Evolutionary conservation across 2,113 vertebrate genomes (phyloP).

Genomic region (Nesospiza acunhae): DNA sequence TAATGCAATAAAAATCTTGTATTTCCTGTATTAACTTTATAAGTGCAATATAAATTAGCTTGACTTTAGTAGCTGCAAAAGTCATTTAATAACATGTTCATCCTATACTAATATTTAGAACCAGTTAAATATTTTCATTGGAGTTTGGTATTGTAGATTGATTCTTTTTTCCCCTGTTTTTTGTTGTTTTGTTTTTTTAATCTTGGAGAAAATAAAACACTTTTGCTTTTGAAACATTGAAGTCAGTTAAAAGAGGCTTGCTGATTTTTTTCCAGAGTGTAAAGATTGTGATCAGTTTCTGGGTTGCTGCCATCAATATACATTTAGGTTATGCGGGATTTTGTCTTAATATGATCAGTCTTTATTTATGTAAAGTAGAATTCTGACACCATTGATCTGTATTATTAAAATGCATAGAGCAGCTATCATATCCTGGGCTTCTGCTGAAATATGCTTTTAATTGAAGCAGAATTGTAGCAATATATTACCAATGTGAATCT

Average conservation of each 20-base stretch:
- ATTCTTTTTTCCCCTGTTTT: background rate
- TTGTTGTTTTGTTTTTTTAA: background rate
- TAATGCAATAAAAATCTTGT: background rate
- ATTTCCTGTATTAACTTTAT: slow-evolving; percentile 12
- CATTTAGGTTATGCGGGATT: slow-evolving; percentile 51
- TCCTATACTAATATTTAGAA: background rate
- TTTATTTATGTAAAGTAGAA: slow-evolving; percentile 77
- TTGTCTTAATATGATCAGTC: slow-evolving; percentile 76
- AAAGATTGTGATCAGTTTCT: slow-evolving; percentile 29
- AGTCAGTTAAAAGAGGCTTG: background rate
- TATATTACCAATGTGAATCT: slow-evolving; percentile 70
- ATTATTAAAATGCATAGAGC: slow-evolving; percentile 75
- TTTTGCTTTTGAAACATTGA: slow-evolving; percentile 27
- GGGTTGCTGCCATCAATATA: slow-evolving; percentile 46
- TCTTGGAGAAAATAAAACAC: background rate
- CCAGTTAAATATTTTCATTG: background rate
- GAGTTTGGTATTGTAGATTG: background rate
- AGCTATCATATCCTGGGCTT: slow-evolving; percentile 67
- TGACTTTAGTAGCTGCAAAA: background rate
- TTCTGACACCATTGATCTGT: slow-evolving; percentile 68
- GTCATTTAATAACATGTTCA: background rate
- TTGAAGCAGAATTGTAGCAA: slow-evolving; percentile 76
- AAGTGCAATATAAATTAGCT: background rate
- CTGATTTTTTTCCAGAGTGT: slow-evolving; percentile 32
- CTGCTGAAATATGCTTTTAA: slow-evolving; percentile 81